A percentile compares a stretch with the other conserved stretches of the same genome.
phyloP scores from a whole-genome alignment of 2,113 vertebrate species.

The Dasyornis broadbenti region DNA sequence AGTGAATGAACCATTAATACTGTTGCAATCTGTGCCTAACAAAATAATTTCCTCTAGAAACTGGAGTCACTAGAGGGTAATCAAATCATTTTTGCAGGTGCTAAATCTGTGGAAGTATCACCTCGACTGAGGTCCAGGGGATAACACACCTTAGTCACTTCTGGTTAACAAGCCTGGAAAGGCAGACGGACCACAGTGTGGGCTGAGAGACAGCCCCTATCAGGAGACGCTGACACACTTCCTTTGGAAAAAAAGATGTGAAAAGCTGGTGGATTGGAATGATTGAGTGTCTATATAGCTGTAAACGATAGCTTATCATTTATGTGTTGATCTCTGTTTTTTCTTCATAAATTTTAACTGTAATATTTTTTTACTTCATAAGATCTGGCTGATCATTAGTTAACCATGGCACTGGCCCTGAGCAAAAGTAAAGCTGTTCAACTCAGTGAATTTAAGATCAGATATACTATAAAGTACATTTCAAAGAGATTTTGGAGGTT shows the following conservation, averaged over 20 bases:
- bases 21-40: not conserved
- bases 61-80: not conserved
- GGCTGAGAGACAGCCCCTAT: not conserved
- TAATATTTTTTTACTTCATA: not conserved
- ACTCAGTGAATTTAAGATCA: not conserved
- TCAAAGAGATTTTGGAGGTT: not conserved
- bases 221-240: not conserved
- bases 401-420: not conserved
- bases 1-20: not conserved
- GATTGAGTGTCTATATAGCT: not conserved
- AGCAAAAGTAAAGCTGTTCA: not conserved
- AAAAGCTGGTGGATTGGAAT: not conserved
- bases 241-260: not conserved
- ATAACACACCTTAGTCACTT: not conserved
- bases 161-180: not conserved
- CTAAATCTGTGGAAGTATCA: conserved; percentile 8
- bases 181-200: not conserved
- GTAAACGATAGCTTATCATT: not conserved
- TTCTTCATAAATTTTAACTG: not conserved
- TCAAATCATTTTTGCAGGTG: not conserved
- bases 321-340: not conserved
- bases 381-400: not conserved
- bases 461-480: not conserved
- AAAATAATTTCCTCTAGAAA: not conserved
- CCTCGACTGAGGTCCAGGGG: not conserved